These are phyloP conservation scores for Corvus cornix DNA, from an alignment of 2,113 vertebrate species.

Conservation along the genomic window DNA sequence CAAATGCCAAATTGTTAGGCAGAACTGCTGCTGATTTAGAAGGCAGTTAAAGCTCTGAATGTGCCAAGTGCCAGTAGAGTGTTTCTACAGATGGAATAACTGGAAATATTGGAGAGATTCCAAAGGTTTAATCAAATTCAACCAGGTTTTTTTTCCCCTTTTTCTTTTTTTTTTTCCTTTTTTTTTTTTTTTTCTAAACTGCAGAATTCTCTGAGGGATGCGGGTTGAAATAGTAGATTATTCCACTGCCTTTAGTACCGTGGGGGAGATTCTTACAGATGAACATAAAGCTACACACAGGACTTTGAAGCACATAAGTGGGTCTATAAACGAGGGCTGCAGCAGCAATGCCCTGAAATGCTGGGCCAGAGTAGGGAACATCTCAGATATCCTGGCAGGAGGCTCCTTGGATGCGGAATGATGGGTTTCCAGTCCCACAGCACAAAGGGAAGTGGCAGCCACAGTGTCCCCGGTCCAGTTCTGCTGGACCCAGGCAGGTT, in stretches of 20 bases:
- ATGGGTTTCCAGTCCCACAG: background rate
- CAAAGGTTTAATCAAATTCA: conserved; percentile 74
- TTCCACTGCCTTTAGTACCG: conserved; percentile 48
- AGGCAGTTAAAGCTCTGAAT: conserved; percentile 69
- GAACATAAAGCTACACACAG: background rate
- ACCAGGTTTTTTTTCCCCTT: background rate
- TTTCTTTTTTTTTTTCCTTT: no score
- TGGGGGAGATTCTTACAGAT: background rate
- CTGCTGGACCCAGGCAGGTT: background rate
- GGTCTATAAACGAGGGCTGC: background rate
- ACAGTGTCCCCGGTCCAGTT: background rate
- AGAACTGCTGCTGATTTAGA: conserved; percentile 71
- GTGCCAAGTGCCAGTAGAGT: conserved; percentile 72
- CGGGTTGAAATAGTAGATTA: conserved; percentile 48
- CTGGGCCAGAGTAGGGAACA: background rate
- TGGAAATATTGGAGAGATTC: conserved; percentile 71
- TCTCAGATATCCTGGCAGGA: background rate
- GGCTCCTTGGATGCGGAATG: background rate
- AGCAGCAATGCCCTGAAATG: background rate
- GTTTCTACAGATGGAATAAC: conserved; percentile 75
- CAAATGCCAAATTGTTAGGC: conserved; percentile 72
- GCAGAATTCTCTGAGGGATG: conserved; percentile 51
- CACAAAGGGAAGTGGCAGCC: background rate
- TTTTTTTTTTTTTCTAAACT: background rate
- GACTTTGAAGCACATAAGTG: background rate